Base-by-base conservation (phyloP, 1,140 invertebrate species). In the Sipha flava region DNA sequence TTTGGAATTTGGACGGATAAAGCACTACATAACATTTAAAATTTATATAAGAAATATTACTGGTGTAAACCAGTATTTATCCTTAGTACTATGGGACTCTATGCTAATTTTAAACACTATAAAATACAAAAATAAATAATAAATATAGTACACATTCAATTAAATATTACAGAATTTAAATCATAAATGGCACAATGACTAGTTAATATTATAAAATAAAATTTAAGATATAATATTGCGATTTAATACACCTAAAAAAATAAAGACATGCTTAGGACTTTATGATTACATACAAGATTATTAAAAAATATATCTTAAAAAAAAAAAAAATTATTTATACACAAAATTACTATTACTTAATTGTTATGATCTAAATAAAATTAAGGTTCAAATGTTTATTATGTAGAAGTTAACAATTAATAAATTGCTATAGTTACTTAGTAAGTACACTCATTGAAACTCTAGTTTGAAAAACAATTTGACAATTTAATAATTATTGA, bases 161-260 rank as follows among this genome's bases (percentile, higher is more conserved):
- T 6, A 45, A 68, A 43, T 7, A 16, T 70, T 70, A 47, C 2
- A 70, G 4, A 47, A 29, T 45, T 45, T 26, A 47, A 47, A 70
- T 70, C 21, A 49, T 29, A 73, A 73, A 73, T 75, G 70, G 70
- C 70, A 75, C 70, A 54, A 75, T 75, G 70, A 75, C 70, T 75
- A 75, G 70, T 54, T 47, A 26, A 72, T 31, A 75, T 34, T 23
- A 21, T 54, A 52, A 52, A 73, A 52, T 73, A 52, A 73, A 52
- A 73, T 0, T 34, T 2, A 3, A 52, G 21, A 45, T 34, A 73
- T 52, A 52, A 68, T 45, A 68, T 68, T 68, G 40, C 23, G 45
- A 45, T 29, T 68, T 34, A 43, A 26, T 43, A 45, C 21, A 66
- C 4, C 21, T 68, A 68, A 66, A 66, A 66, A 14, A n/a, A 7